Conservation (phyloP, 2,797 vertebrate genomes). For the Anas bahamensis region DNA sequence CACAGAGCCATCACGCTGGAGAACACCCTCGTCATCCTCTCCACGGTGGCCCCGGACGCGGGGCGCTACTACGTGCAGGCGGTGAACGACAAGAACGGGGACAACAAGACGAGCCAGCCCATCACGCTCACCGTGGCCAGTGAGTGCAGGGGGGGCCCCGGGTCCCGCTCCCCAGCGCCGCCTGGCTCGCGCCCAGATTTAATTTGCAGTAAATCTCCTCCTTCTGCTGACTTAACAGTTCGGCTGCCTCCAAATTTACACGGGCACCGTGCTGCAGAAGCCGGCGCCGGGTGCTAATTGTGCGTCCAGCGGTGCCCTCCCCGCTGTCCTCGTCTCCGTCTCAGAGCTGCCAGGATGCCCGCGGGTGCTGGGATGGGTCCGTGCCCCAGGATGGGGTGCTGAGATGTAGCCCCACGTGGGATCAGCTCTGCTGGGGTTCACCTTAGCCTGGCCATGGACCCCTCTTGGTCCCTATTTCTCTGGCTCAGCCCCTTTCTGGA, state of each 20-base stretch:
- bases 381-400: accelerated
- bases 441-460: not conserved
- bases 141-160: conserved; percentile 70
- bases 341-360: not conserved
- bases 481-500: not conserved
- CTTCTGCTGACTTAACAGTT: conserved; percentile 56
- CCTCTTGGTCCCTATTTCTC: not conserved
- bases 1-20: conserved; percentile 94
- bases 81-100: conserved; percentile 97
- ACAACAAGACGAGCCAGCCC: conserved; percentile 98
- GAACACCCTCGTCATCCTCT: conserved; percentile 96
- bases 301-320: not conserved
- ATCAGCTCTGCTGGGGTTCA: not conserved
- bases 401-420: accelerated
- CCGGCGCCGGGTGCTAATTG: not conserved
- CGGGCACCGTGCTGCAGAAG: not conserved
- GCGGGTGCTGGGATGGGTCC: not conserved
- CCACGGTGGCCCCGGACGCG: conserved; percentile 92
- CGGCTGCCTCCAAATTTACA: not conserved
- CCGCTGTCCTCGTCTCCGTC: accelerated
- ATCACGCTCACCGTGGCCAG: conserved; percentile 91
- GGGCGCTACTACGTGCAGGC: conserved; percentile 97
- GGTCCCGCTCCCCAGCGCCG: not conserved
- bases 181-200: not conserved
- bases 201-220: conserved; percentile 66